A percentile compares a stretch with the other conserved stretches of the same genome.
These are phyloP conservation scores for Tetragonula carbonaria DNA, from an alignment of 2,888 invertebrate species.

Conservation along the genomic window DNA sequence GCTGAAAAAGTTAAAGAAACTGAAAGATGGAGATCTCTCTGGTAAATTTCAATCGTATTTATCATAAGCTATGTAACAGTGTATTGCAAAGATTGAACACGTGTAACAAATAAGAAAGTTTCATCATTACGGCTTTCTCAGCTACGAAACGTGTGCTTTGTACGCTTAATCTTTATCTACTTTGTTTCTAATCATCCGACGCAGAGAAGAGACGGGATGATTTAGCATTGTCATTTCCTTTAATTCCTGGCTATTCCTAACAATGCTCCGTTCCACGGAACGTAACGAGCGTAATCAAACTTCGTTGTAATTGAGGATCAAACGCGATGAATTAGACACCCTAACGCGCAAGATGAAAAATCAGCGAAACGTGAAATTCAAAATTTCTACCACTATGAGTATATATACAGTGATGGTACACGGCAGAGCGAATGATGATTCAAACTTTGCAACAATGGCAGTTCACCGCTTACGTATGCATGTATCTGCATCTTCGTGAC, in stretches of 20 bases:
- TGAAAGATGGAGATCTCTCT: slow-evolving; percentile 59
- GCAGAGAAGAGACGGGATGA: slow-evolving; percentile 24
- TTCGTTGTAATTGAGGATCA: background rate
- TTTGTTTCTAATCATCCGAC: slow-evolving; percentile 53
- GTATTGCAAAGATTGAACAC: slow-evolving; percentile 57
- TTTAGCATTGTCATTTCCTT: slow-evolving; percentile 46
- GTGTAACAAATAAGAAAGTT: slow-evolving; percentile 64
- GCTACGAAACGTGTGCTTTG: slow-evolving; percentile 56
- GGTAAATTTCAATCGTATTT: slow-evolving; percentile 51
- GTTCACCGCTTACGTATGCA: slow-evolving; percentile 46
- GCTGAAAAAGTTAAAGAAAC: background rate
- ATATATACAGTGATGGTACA: slow-evolving; percentile 17
- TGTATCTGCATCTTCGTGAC: slow-evolving; percentile 46
- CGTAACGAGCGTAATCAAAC: slow-evolving; percentile 36
- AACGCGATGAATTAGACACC: background rate
- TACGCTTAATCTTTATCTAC: slow-evolving; percentile 44
- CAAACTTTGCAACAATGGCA: slow-evolving; percentile 61
- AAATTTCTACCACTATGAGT: slow-evolving; percentile 40
- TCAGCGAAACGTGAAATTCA: slow-evolving; percentile 7
- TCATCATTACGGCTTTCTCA: slow-evolving; percentile 42
- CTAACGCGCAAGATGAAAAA: background rate
- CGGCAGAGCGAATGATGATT: slow-evolving; percentile 63
- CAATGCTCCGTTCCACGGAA: background rate
- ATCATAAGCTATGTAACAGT: slow-evolving; percentile 44
- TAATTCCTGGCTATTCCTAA: slow-evolving; percentile 12